Base-by-base conservation (phyloP, 2,113 vertebrate species). In the Micromys minutus region DNA sequence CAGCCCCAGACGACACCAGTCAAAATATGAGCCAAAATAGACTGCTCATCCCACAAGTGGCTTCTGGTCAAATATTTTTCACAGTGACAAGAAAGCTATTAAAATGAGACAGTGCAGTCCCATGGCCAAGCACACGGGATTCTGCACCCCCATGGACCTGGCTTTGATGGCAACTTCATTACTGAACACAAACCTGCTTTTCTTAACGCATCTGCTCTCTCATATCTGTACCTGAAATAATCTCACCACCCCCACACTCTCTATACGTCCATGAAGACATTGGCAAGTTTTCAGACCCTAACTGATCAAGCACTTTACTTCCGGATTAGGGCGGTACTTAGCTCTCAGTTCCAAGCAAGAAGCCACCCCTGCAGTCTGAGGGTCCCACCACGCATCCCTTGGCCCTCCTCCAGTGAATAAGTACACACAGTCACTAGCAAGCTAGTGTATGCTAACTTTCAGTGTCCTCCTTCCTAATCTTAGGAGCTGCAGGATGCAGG, bases 191-290 rank as follows among this genome's bases (percentile, higher is more conserved):
- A 74, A 0, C 47, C 55, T 13, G 0, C 12, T 12, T 52, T 34
- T 42, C 80, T 9, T 21, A 12, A 2, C 22, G 29, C 67, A 39
- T 52, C 0, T 0, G 69, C 6, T 36, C 47, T 24, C 22, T 61
- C 4, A 0, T 6, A 5, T 7, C 9, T 29, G 8, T 24, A 2
- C 6, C 0, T n/a, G 45, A 77, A 57, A 31, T 26, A 7, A 4
- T 12, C 7, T 16, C 55, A n/a, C 57, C 42, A 31, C 2, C 11
- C 11, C 29, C 61, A 63, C 10, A 1, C 12, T 15, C 61, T 8
- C 19, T 0, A 7, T 0, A 0, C 1, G 5, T 6, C 12, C 71
- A 42, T 3, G 34, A 1, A 5, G 55, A 24, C 17, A 3, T 21
- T 45, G 9, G 4, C 45, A 45, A 15, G 4, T 7, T 31, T 67